Evolutionary conservation across 2,888 invertebrate species (phyloP), one percentile per base, ranked within the genome.

Genomic region (Spilosoma lubricipeda): DNA sequence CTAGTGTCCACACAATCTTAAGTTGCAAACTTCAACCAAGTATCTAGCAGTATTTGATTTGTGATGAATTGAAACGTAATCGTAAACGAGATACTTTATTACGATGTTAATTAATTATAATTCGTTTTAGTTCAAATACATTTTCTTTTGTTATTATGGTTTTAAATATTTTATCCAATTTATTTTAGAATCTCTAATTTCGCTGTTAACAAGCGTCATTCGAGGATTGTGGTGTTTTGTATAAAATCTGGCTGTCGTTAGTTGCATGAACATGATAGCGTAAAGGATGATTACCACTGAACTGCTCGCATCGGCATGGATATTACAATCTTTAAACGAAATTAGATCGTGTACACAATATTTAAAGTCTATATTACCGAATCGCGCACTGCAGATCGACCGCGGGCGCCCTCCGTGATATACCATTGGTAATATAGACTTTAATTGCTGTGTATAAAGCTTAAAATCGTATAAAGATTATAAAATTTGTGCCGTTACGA

Each of bases 31-130:
- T 86, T 84, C 74, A 86, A 83, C 78, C 70, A 79, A 76, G 67
- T 80, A 73, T 76, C 76, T 70, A 80, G 72, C 87, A 89, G 89
- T 87, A 88, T 88, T 88, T 82, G 70, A 78, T 77, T 81, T 84
- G 86, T 87, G 86, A 86, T 86, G 74, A 82, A 72, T 80, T 84
- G 79, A 78, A 78, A 77, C 71, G 67, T 83, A 75, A 77, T 71
- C 56, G 23, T 75, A 64, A 70, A 70, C 67, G 45, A 71, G 63
- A 67, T 76, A 82, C 83, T 86, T 82, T 83, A 83, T 78, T 72
- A 72, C 48, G 48, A 77, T 85, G 87, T 87, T 89, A 83, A 66
- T 70, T 70, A 70, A 70, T 70, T 66, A 39, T 66, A 33, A 30
- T 42, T 18, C 4, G 75, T 77, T 76, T 78, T 74, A 72, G 73